Conservation (phyloP, 2,113 vertebrate species). For the Notarius lentiginosus region DNA sequence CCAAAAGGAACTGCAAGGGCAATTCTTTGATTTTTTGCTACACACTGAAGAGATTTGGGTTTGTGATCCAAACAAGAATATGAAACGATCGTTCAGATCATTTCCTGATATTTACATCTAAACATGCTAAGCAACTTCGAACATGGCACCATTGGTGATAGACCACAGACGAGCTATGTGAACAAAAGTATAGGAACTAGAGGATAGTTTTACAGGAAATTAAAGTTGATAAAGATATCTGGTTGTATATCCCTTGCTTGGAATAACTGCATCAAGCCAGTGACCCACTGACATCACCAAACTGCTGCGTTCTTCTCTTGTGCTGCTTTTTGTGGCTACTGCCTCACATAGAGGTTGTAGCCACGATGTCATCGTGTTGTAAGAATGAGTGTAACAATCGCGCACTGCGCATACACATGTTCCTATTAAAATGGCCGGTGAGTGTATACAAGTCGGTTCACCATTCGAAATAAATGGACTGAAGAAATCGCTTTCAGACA, state of each 20-base stretch:
- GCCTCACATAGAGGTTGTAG: too few relatives aligned
- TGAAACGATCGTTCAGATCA: not conserved
- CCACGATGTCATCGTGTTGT: too few relatives aligned
- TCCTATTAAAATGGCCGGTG: too few relatives aligned
- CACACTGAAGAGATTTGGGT: not conserved
- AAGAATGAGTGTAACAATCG: too few relatives aligned
- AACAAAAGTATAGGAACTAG: not conserved
- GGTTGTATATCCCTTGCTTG: not conserved
- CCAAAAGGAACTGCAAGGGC: not conserved
- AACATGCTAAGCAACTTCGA: not conserved
- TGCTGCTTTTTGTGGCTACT: not conserved
- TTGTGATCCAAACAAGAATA: not conserved
- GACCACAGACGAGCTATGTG: not conserved
- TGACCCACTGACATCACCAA: not conserved
- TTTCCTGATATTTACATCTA: not conserved
- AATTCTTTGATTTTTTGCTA: not conserved
- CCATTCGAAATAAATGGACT: too few relatives aligned
- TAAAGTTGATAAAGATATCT: not conserved
- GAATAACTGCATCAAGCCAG: not conserved
- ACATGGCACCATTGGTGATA: not conserved
- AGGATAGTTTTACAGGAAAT: not conserved
- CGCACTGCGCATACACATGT: too few relatives aligned
- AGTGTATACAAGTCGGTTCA: too few relatives aligned
- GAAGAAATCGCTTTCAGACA: too few relatives aligned
- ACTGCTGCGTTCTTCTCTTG: not conserved